Base-by-base conservation (phyloP, 2,113 vertebrate genomes). In the Petroica traversi region DNA sequence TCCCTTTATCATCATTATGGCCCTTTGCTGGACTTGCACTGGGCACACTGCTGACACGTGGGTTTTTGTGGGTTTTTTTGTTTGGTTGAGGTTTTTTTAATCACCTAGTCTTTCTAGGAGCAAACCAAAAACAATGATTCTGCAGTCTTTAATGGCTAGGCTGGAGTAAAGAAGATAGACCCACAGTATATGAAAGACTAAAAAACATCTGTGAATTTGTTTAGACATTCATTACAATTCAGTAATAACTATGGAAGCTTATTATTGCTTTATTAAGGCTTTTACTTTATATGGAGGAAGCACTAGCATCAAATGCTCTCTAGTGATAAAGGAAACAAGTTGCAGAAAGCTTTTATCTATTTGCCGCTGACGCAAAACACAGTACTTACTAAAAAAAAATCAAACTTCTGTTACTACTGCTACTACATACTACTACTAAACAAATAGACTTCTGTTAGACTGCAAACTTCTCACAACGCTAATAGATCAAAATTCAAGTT, bases 311-410 rank as follows among this genome's bases (percentile, higher is more conserved):
- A 97, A 97, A 97, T 58, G 76, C 54, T 97, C 71, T 95, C 93
- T 88, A 93, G 68, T 92, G 88, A 95, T 87, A 95, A 97, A 97
- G 49, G 75, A 95, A 97, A 79, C 77, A 92, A 96, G 80, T 61
- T 84, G 78, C 79, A 94, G 86, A 97, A 97, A 96, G 85, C 83
- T 93, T 93, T 96, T 82, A 93, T 87, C 74, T 96, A 29, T 57
- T 87, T 97, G 93, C 76, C 96, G 82, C 34, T 82, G 86, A 96
- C 95, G 88, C 80, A 97, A 93, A 96, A 94, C 90, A 90, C 46
- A 62, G 77, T 89, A 93, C 61, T 96, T 94, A 25, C 3, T 93
- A 93, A 54, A 45, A 83, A 94, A 93, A 48, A 67, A 95, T 24
- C 54, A 90, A 94, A 94, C 76, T 90, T 83, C 45, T 86, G 63